Evolutionary conservation across 2,113 vertebrate species (phyloP).

Genomic region (Pycnonotus jocosus): DNA sequence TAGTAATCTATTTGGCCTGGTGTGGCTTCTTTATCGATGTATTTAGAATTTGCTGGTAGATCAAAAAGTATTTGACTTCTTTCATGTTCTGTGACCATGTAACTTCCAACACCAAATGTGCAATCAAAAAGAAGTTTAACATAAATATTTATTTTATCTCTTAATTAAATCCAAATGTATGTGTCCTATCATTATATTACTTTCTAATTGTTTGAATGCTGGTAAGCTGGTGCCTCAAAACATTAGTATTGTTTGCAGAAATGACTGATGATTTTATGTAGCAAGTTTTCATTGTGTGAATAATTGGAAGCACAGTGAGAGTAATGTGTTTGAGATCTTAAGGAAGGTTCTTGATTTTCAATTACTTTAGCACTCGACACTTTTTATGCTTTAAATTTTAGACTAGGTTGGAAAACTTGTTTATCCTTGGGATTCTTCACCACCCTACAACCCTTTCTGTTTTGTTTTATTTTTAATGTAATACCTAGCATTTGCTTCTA

Average conservation of each 20-base stretch:
- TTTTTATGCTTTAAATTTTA: conserved; percentile 60
- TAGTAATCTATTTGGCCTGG: conserved; percentile 54
- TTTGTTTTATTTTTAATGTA: background rate
- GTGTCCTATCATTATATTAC: conserved; percentile 66
- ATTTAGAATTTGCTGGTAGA: conserved; percentile 79
- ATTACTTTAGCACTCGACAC: conserved; percentile 40
- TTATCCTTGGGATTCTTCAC: conserved; percentile 10
- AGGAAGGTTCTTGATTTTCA: conserved; percentile 53
- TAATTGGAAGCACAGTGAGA: conserved; percentile 10
- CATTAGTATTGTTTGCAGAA: conserved; percentile 52
- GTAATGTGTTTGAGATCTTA: conserved; percentile 51
- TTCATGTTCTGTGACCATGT: conserved; percentile 84
- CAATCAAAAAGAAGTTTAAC: conserved; percentile 72
- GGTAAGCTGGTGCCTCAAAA: conserved; percentile 76
- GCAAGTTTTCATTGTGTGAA: conserved; percentile 37
- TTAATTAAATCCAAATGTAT: conserved; percentile 66
- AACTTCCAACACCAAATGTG: conserved; percentile 84
- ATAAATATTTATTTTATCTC: conserved; percentile 74
- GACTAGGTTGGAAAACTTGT: background rate
- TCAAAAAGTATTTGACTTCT: conserved; percentile 78
- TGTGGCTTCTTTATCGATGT: conserved; percentile 74
- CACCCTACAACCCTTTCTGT: background rate
- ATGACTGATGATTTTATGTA: conserved; percentile 44
- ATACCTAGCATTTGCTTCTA: conserved; percentile 34
- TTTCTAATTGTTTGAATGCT: conserved; percentile 71